phyloP scores from a whole-genome alignment of 1,140 invertebrate species.

The Monomorium pharaonis region DNA sequence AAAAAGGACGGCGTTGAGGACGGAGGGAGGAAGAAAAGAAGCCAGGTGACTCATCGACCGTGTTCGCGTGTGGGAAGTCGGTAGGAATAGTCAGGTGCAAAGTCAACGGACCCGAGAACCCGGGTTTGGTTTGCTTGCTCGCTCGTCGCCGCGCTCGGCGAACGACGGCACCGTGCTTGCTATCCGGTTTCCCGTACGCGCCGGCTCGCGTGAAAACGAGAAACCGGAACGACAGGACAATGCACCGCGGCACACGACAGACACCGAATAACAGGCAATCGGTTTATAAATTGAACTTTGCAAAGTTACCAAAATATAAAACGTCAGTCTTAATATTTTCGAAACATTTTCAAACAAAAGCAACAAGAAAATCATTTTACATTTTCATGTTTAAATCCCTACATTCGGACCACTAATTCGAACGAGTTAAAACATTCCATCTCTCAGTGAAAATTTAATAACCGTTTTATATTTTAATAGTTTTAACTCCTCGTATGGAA shows the following conservation, averaged over 20 bases:
- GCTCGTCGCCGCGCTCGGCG: conserved; percentile 21
- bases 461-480: not conserved
- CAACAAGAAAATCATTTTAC: not conserved
- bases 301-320: not conserved
- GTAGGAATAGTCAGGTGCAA: conserved; percentile 74
- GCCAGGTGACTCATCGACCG: conserved; percentile 70
- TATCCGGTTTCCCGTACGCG: conserved; percentile 3
- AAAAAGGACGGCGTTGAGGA: not conserved
- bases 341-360: not conserved
- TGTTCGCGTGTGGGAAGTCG: conserved; percentile 66
- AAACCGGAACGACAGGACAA: conserved; percentile 25
- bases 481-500: not conserved
- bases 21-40: conserved; percentile 44
- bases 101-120: conserved; percentile 74
- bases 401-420: not conserved
- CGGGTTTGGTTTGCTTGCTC: conserved; percentile 23
- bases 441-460: not conserved
- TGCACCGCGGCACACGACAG: not conserved
- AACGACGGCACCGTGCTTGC: conserved; percentile 7
- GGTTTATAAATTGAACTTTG: not conserved
- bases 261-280: not conserved
- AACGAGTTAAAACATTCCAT: not conserved
- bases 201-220: conserved; percentile 23
- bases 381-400: not conserved
- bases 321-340: no score